Conservation (phyloP, 2,797 vertebrate genomes). For the Betta splendens region DNA sequence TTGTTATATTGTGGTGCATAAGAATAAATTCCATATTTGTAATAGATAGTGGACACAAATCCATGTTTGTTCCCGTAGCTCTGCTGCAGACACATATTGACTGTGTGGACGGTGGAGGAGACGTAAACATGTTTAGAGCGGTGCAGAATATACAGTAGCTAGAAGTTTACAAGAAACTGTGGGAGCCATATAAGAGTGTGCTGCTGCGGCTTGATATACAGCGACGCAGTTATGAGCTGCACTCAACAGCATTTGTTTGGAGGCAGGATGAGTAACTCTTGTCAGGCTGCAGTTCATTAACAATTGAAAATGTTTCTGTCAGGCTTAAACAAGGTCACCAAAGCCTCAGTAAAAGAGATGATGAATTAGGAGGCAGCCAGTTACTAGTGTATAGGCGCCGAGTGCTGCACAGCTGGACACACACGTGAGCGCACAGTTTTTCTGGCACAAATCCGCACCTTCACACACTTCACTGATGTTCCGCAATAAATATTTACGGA, state of each 20-base stretch:
- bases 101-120: not conserved
- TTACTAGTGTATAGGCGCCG: constrained; percentile 41
- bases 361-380: constrained; percentile 59
- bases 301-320: constrained; percentile 58
- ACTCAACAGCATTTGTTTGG: constrained; percentile 32
- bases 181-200: not conserved
- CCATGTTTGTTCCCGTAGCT: not conserved
- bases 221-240: constrained; percentile 3
- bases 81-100: not conserved
- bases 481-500: constrained; percentile 80
- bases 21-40: not conserved
- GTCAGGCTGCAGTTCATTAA: constrained; percentile 57
- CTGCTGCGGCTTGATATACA: constrained; percentile 10
- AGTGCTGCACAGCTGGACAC: constrained; percentile 66
- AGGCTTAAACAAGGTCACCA: constrained; percentile 52
- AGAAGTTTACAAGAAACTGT: not conserved
- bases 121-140: not conserved
- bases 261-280: constrained; percentile 41
- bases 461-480: constrained; percentile 78
- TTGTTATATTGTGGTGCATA: not conserved
- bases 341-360: constrained; percentile 59
- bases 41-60: not conserved
- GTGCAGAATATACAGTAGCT: not conserved
- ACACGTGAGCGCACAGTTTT: constrained; percentile 52
- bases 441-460: constrained; percentile 70